Evolutionary conservation across 2,888 invertebrate genomes (phyloP).

Genomic region (Cylindroiulus punctatus): DNA sequence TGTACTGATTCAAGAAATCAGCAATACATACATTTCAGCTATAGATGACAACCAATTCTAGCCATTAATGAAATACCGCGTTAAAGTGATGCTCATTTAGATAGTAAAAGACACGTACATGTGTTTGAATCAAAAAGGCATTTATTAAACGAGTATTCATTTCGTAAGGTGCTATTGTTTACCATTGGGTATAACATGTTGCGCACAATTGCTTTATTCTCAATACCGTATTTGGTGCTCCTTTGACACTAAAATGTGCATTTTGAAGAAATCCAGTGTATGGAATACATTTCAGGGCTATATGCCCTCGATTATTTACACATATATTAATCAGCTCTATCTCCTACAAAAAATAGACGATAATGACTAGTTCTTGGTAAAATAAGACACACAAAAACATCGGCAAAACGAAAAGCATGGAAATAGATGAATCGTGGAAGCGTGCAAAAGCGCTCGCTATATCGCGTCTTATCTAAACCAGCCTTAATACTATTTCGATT

Average conservation of each 20-base stretch:
- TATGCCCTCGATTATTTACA: constrained; percentile 1
- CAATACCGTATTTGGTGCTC: not conserved
- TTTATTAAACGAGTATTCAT: constrained; percentile 36
- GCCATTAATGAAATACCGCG: too few species aligned
- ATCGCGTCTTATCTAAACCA: too few species aligned
- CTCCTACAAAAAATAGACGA: constrained; percentile 5
- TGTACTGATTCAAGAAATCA: too few species aligned
- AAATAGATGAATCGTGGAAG: too few species aligned
- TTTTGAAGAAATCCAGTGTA: not conserved
- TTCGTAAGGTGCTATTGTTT: not conserved
- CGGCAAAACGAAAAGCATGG: too few species aligned
- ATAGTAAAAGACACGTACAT: not conserved
- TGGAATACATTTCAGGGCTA: not conserved
- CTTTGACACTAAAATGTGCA: not conserved
- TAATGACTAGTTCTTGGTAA: constrained; percentile 9
- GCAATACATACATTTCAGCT: too few species aligned
- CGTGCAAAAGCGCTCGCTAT: too few species aligned
- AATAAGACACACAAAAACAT: not conserved
- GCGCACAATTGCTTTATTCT: not conserved
- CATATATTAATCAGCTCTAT: constrained; percentile 37
- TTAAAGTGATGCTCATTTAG: too few species aligned
- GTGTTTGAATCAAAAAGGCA: not conserved
- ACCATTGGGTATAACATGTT: not conserved
- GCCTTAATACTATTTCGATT: constrained; percentile 13
- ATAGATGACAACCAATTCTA: too few species aligned